These are phyloP conservation scores for Machimus rusticus DNA, from an alignment of 2,888 invertebrate species.

Conservation along the genomic window DNA sequence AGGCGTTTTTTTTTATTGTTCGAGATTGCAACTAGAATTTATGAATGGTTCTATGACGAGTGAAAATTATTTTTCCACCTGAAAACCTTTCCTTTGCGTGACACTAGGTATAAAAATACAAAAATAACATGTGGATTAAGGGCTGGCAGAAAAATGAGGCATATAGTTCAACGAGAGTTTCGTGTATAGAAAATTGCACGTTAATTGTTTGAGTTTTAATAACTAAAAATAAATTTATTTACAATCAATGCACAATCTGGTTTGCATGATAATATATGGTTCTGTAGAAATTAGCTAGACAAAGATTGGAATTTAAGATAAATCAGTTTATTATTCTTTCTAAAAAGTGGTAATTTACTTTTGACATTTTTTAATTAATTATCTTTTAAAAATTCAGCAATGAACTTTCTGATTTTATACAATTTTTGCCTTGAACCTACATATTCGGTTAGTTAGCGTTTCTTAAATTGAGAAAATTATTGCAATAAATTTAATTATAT, in stretches of 20 bases:
- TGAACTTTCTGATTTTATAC: no score
- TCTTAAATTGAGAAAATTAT: no score
- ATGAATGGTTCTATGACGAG: neutral
- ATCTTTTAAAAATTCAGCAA: no score
- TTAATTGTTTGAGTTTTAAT: neutral
- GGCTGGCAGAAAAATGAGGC: neutral
- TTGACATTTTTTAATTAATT: no score
- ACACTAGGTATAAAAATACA: neutral
- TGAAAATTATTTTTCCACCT: neutral
- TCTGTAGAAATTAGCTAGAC: neutral
- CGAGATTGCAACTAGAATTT: neutral
- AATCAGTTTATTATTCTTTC: neutral
- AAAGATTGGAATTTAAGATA: neutral
- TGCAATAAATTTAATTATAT: no score
- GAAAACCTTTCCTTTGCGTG: neutral
- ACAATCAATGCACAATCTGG: neutral
- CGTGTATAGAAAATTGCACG: neutral
- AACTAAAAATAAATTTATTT: neutral
- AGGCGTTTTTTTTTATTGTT: neutral
- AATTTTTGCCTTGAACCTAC: no score
- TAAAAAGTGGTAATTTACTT: neutral
- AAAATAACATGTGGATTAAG: neutral
- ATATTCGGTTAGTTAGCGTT: no score
- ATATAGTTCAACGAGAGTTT: neutral
- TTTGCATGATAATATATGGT: neutral